phyloP scores from a whole-genome alignment of 2,888 invertebrate genomes.

The Apamea crenata region DNA sequence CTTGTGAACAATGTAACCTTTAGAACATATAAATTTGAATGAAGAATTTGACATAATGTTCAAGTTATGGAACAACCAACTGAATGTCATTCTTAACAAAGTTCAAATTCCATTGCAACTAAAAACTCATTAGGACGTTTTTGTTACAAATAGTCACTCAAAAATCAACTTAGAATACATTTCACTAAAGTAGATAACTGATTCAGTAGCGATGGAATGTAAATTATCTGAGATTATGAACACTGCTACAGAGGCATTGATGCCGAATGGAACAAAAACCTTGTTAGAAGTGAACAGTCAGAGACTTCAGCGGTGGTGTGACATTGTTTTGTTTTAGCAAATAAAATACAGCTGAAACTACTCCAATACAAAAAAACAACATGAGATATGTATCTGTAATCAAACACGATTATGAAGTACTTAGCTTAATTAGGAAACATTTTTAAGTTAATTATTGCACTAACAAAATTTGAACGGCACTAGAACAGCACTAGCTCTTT shows the following conservation, averaged over 20 bases:
- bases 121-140: background rate
- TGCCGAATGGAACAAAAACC: background rate
- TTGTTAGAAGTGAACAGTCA: background rate
- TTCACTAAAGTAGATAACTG: background rate
- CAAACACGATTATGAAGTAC: background rate
- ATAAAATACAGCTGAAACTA: background rate
- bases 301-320: background rate
- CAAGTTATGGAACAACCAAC: background rate
- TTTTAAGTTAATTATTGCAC: too few species aligned
- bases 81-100: background rate
- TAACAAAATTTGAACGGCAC: too few species aligned
- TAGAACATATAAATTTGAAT: background rate
- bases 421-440: background rate
- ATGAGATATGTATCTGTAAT: background rate
- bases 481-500: too few species aligned
- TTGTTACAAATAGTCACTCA: background rate
- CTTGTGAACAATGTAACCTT: slow-evolving; percentile 14
- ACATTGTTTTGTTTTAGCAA: background rate
- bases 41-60: background rate
- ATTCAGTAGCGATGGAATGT: background rate
- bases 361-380: background rate
- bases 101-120: background rate
- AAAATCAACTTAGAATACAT: background rate
- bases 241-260: background rate
- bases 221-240: background rate